Base-by-base conservation (phyloP, 2,888 invertebrate genomes). In the Ligdia adustata region DNA sequence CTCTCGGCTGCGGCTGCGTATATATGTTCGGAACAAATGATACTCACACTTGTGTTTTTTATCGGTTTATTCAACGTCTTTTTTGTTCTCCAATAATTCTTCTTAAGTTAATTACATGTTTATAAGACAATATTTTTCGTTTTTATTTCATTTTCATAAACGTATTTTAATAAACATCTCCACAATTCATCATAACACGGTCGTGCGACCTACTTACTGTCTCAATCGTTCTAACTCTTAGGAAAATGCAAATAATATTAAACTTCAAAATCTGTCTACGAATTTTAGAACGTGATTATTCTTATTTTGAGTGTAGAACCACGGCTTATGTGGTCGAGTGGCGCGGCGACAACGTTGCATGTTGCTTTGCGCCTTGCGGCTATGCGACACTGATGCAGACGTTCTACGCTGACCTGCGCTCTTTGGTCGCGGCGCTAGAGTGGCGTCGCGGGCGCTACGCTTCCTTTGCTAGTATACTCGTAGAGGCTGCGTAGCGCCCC, bases 51-150 rank as follows among this genome's bases (percentile, higher is more conserved):
- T 78, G 69, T 82, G 80, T 87, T 89, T 72, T 89, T 89, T 83
- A 87, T 89, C 80, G 82, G 89, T 89, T 90, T 90, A 90, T 90
- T 90, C 87, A 90, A 88, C 89, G 86, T 85, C 86, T 86, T 85
- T 86, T 84, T 82, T 83, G 77, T 84, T 85, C 81, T 81, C 87
- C 89, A 88, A 90, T 89, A 89, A 88, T 88, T 88, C 86, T 79
- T 82, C 89, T 89, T 89, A 88, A 82, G 79, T 86, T 87, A 90
- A 89, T 89, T 90, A 89, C 88, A 90, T 84, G 83, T 87, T 90
- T 89, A 89, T 86, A 81, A 85, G 87, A 87, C 88, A 88, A 84
- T 89, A 87, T 86, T 86, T 87, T 85, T 90, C 83, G 80, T 85
- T 88, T 87, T 87, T 85, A 87, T 86, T 85, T 76, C 83, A 84